Evolutionary conservation across 2,797 vertebrate genomes (phyloP).

Genomic region (Notoglanidium macrostoma): DNA sequence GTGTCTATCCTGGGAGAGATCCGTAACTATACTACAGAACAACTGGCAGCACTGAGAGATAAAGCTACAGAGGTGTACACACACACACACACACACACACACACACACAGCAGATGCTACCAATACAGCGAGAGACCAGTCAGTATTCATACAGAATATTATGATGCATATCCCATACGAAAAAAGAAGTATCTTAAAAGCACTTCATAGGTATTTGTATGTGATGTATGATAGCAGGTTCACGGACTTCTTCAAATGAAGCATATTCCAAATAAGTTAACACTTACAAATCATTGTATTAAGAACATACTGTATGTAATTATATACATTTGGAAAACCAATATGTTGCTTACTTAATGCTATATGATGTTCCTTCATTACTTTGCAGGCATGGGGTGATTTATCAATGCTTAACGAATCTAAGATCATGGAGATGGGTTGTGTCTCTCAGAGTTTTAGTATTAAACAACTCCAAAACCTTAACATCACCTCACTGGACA

Average conservation of each 20-base stretch:
- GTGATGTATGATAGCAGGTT: not conserved
- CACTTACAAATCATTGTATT: not conserved
- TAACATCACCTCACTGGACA: conserved; percentile 63
- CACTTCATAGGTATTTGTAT: not conserved
- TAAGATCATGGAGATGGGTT: conserved; percentile 64
- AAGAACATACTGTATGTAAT: not conserved
- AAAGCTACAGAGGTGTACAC: conserved; percentile 68
- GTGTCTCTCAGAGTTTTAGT: conserved; percentile 67
- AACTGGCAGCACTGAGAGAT: conserved; percentile 61
- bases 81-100: conserved; percentile 19
- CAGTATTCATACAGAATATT: not conserved
- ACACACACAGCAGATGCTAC: not conserved
- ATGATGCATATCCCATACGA: not conserved
- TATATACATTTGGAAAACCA: not conserved
- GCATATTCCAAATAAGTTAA: not conserved
- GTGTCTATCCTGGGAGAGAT: conserved; percentile 63
- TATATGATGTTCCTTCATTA: not conserved
- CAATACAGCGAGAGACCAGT: not conserved
- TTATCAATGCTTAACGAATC: conserved; percentile 60
- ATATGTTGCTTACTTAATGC: not conserved
- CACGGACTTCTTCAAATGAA: not conserved
- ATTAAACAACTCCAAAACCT: conserved; percentile 61
- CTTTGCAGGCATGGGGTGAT: conserved; percentile 64
- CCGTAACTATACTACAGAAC: conserved; percentile 57
- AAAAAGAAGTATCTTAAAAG: not conserved